Percentiles rank a stretch among this genome's conserved stretches.
phyloP scores from a whole-genome alignment of 1,140 invertebrate species.

The Drosophila eugracilis region DNA sequence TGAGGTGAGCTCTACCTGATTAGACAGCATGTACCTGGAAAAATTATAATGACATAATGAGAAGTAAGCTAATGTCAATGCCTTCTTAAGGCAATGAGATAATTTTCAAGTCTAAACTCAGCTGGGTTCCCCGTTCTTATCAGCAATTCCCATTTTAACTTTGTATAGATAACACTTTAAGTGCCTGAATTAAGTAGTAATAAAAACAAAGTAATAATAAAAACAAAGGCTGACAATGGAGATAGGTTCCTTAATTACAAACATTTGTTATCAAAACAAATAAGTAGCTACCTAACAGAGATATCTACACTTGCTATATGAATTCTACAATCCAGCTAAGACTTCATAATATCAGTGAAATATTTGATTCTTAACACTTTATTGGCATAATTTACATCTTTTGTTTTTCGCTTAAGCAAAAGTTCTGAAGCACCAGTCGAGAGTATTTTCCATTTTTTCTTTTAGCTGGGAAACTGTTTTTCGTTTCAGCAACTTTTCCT shows the following conservation, averaged over 20 bases:
- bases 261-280: neutral
- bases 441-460: neutral
- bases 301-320: neutral
- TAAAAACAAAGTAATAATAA: neutral
- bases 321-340: neutral
- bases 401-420: neutral
- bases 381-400: too few relatives aligned
- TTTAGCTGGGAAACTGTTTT: conserved; percentile 8
- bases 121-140: neutral
- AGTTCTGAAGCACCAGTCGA: neutral
- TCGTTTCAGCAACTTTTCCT: conserved; percentile 31
- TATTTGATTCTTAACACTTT: too few relatives aligned
- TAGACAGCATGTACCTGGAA: conserved; percentile 16
- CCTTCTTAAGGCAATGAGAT: neutral
- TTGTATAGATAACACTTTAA: neutral
- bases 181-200: too few relatives aligned
- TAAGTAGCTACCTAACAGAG: neutral
- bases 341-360: too few relatives aligned
- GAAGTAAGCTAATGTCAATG: conserved; percentile 22
- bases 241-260: neutral
- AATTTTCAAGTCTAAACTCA: neutral
- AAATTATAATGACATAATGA: conserved; percentile 21
- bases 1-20: conserved; percentile 23
- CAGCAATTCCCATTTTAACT: neutral
- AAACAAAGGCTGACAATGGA: neutral